Conservation (phyloP, 2,797 vertebrate genomes). For the Perodicticus potto region DNA sequence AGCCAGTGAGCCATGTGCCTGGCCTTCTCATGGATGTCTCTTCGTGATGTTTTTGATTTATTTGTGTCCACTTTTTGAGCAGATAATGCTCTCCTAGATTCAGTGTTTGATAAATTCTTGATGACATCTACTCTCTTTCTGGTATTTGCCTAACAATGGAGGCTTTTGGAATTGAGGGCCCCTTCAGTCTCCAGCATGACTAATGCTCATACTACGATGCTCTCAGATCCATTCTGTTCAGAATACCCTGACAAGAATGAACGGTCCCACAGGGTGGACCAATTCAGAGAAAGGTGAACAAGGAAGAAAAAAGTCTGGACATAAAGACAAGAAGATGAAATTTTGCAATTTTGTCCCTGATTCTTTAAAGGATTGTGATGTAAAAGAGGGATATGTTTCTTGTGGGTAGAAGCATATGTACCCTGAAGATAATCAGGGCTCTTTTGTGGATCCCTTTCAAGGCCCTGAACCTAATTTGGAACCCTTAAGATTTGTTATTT, state of each 20-base stretch:
- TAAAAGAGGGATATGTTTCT: background rate
- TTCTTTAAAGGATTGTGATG: constrained; percentile 7
- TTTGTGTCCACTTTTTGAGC: background rate
- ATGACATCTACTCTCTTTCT: background rate
- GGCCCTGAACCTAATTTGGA: background rate
- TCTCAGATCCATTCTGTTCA: background rate
- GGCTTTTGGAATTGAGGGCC: background rate
- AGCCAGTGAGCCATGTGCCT: too few relatives aligned
- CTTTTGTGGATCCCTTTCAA: background rate
- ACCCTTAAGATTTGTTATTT: constrained; percentile 1
- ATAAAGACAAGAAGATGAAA: background rate
- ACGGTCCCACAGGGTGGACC: background rate
- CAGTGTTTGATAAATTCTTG: background rate
- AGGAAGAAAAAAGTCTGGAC: background rate
- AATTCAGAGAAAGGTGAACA: background rate
- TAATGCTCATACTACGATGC: background rate
- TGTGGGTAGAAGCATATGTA: background rate
- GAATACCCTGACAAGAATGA: background rate
- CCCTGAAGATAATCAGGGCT: constrained; percentile 1
- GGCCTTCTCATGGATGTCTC: background rate
- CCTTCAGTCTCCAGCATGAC: background rate
- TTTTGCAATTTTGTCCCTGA: background rate
- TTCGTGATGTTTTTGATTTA: background rate
- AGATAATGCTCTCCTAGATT: background rate
- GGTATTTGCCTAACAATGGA: background rate